Conservation (phyloP, 2,113 vertebrate species). For the Mormyrus lacerda region DNA sequence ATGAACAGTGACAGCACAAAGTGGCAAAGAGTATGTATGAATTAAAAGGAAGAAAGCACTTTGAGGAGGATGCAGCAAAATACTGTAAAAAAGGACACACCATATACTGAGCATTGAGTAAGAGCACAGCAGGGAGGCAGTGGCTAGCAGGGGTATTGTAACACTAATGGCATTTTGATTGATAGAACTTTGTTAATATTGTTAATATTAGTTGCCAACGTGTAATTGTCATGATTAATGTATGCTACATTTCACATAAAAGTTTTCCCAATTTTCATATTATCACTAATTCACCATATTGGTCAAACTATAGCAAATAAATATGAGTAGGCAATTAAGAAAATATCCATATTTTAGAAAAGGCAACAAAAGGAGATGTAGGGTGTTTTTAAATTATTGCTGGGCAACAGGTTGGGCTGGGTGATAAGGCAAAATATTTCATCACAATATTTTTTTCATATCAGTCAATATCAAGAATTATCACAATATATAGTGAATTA, state of each 20-base stretch:
- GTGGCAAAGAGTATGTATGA: background rate
- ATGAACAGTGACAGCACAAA: background rate
- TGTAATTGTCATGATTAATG: background rate
- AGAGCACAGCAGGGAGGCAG: background rate
- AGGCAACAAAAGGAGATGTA: background rate
- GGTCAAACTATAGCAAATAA: background rate
- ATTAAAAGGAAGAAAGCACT: background rate
- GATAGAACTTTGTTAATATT: background rate
- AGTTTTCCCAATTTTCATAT: background rate
- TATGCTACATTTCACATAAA: background rate
- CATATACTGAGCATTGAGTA: background rate
- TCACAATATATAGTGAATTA: background rate
- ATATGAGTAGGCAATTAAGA: background rate
- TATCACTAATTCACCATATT: background rate
- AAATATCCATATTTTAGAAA: background rate
- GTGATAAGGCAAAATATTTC: background rate
- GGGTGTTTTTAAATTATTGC: background rate
- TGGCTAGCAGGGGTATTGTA: background rate
- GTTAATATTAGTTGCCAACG: background rate
- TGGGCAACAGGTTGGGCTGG: background rate
- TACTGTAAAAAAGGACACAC: background rate
- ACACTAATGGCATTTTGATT: background rate
- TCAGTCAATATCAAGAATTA: background rate
- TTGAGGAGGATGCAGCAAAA: background rate
- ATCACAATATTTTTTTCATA: background rate